Conservation (phyloP, 1,140 invertebrate genomes). For the Diachasmimorpha longicaudata region DNA sequence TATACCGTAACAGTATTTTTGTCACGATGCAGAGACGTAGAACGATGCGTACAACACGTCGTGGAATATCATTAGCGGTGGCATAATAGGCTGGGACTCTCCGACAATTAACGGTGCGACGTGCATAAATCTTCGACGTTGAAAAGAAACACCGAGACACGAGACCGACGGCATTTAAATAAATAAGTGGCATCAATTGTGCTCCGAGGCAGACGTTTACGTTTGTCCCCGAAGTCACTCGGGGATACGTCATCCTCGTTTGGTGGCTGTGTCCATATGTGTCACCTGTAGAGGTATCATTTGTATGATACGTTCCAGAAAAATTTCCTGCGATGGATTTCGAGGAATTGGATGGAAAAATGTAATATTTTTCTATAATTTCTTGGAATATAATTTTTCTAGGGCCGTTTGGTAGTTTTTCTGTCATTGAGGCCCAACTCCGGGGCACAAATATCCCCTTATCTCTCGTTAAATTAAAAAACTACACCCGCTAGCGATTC, state of each 20-base stretch:
- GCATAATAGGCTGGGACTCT: constrained; percentile 23
- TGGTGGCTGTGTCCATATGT: background rate
- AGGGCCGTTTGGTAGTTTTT: too few species aligned
- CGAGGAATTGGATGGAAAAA: background rate
- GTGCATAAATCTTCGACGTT: constrained; percentile 33
- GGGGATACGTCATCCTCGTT: background rate
- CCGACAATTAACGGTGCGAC: constrained; percentile 33
- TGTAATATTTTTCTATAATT: too few species aligned
- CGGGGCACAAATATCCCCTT: too few species aligned
- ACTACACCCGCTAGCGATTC: too few species aligned
- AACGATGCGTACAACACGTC: constrained; percentile 18
- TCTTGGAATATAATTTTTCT: too few species aligned
- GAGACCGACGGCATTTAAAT: constrained; percentile 31
- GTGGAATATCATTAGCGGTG: constrained; percentile 31
- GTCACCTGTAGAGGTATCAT: background rate
- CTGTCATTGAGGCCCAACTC: too few species aligned
- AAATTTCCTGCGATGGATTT: background rate
- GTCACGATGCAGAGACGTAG: constrained; percentile 19
- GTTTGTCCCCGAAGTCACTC: background rate
- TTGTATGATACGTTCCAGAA: background rate
- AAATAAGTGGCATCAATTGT: constrained; percentile 31
- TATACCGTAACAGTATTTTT: constrained; percentile 20
- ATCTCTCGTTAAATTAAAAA: too few species aligned
- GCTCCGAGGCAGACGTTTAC: background rate
- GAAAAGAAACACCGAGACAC: constrained; percentile 23